phyloP scores from a whole-genome alignment of 2,888 invertebrate genomes.

The Hylaea fasciaria region DNA sequence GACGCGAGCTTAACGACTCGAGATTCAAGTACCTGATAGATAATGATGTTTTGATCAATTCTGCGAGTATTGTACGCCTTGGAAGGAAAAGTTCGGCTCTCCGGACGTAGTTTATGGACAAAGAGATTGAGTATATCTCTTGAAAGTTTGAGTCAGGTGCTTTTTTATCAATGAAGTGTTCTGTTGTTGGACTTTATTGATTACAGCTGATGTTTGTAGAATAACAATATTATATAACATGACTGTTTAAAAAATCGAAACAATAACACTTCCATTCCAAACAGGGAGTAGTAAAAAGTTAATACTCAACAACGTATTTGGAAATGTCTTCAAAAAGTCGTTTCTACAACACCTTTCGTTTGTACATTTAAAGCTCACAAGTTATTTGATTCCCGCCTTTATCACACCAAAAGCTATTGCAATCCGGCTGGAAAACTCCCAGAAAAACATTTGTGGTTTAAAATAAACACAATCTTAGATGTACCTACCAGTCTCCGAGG shows the following conservation, averaged over 20 bases:
- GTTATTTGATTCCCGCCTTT: neutral
- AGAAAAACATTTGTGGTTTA: slow-evolving; percentile 17
- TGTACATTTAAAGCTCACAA: neutral
- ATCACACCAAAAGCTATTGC: neutral
- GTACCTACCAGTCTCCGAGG: slow-evolving; percentile 34
- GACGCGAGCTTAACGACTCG: slow-evolving; percentile 51
- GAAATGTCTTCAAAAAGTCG: too few relatives aligned
- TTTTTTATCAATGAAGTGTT: slow-evolving; percentile 8
- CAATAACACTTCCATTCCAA: too few relatives aligned
- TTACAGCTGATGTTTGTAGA: too few relatives aligned
- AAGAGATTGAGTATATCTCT: neutral
- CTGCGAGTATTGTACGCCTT: slow-evolving; percentile 14
- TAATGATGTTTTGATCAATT: slow-evolving; percentile 40
- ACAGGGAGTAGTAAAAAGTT: too few relatives aligned
- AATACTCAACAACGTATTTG: too few relatives aligned
- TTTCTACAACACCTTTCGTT: too few relatives aligned
- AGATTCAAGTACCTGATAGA: slow-evolving; percentile 40
- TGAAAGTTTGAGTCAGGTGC: slow-evolving; percentile 5
- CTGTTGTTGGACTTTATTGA: too few relatives aligned
- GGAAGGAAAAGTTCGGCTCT: slow-evolving; percentile 10
- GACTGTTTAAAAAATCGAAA: too few relatives aligned
- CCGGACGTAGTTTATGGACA: slow-evolving; percentile 3
- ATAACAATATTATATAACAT: too few relatives aligned
- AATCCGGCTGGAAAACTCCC: slow-evolving; percentile 3
- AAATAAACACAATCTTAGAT: slow-evolving; percentile 30